Evolutionary conservation across 1,140 invertebrate species (phyloP), one percentile per base, ranked within the genome.

Genomic region (Drosophila repleta): DNA sequence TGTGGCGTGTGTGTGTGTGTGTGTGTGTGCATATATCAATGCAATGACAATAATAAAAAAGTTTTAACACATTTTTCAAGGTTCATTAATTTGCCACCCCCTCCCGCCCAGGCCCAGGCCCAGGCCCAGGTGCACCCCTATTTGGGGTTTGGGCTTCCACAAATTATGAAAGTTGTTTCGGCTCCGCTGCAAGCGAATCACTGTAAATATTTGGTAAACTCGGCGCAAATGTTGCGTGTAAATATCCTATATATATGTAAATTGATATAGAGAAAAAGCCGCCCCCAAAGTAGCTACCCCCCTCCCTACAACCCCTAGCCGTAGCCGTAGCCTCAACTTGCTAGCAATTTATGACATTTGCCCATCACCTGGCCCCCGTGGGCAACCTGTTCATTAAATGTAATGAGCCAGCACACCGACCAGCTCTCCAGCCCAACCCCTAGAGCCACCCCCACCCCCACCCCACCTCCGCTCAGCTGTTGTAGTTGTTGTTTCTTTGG

Each of bases 51-150:
- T 76, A 67, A 70, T 80, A 75, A 88, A 69, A 78, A 87, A 85
- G 65, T 88, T 88, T 88, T 88, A 88, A 88, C 83, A 88, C 84
- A 88, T 88, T 88, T 88, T 88, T 88, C 83, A 88, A 88, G 83
- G 83, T 88, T 88, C 84, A 83, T 88, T 88, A 88, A 88, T 88
- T 88, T 83, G 66, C 17, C 57, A 0, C 21, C 11, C 35, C 39
- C 29, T 48, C 37, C 18, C 10, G n/a, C 41, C 8, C 39, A 21
- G 29, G 11, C 11, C 29, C 48, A 39, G 49, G n/a, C 3, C 11
- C 32, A 46, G 41, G 37, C 37, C n/a, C n/a, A n/a, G n/a, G 6
- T 18, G 10, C 11, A 15, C 29, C 20, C 21, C 11, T 3, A 18
- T 17, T 41, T 7, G 39, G 39, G n/a, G 8, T 20, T 2, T 48